Percentiles rank a stretch among this genome's conserved stretches.
Evolutionary conservation across 2,113 vertebrate genomes (phyloP).

Genomic region (Nipponia nippon): DNA sequence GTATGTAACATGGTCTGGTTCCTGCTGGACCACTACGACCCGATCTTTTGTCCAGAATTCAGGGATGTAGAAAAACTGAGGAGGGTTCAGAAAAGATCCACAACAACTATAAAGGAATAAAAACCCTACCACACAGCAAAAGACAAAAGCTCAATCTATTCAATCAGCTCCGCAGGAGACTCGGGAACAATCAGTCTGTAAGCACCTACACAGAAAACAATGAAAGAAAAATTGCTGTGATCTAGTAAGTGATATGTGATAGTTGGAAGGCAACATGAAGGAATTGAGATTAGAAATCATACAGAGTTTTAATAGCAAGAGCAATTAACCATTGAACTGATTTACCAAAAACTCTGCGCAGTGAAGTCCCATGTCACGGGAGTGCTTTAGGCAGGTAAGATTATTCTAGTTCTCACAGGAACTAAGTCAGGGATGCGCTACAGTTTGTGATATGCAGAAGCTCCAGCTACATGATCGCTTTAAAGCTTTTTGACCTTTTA

Average conservation of each 20-base stretch:
- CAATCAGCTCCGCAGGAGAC: neutral
- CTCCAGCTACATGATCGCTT: neutral
- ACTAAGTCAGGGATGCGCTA: neutral
- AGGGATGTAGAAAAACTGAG: neutral
- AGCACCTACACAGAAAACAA: constrained; percentile 6
- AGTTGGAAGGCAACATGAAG: neutral
- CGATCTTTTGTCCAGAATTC: neutral
- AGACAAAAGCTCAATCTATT: neutral
- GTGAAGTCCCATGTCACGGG: neutral
- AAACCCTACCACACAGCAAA: neutral
- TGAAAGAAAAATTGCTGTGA: neutral
- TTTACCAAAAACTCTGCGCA: neutral
- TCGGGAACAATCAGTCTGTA: neutral
- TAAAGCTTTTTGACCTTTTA: constrained; percentile 23
- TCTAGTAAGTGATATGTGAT: neutral
- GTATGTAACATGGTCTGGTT: neutral
- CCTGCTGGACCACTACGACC: neutral
- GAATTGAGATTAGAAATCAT: neutral
- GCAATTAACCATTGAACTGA: neutral
- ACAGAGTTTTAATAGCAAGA: neutral
- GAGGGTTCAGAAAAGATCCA: neutral
- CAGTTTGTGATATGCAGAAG: neutral
- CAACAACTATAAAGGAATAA: neutral
- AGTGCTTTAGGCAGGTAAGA: neutral
- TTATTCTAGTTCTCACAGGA: neutral